phyloP scores from a whole-genome alignment of 2,797 vertebrate genomes.

The Poecilia picta region DNA sequence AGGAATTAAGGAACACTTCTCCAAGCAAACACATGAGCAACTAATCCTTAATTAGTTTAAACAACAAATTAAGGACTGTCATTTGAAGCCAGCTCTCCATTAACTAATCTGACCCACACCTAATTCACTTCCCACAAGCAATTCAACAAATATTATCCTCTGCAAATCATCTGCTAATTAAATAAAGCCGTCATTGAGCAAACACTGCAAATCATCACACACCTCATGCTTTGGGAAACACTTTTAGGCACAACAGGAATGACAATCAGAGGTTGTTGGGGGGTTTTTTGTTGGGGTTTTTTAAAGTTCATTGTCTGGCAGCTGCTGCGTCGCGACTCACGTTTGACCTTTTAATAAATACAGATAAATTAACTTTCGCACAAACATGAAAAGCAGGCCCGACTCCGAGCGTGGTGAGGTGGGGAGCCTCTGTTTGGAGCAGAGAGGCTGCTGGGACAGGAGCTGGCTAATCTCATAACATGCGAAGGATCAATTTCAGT shows the following conservation, averaged over 20 bases:
- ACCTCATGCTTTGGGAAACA: neutral
- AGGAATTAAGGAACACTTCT: constrained; percentile 31
- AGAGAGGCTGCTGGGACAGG: constrained; percentile 39
- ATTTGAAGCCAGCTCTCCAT: constrained; percentile 42
- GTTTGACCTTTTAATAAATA: constrained; percentile 9
- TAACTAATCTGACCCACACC: constrained; percentile 33
- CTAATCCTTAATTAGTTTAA: constrained; percentile 53
- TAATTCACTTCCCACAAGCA: constrained; percentile 29
- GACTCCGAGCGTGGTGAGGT: constrained; percentile 33
- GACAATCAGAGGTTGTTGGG: neutral
- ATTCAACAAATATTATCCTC: constrained; percentile 25
- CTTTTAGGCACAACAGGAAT: neutral
- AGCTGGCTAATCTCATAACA: constrained; percentile 38
- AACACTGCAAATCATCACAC: neutral
- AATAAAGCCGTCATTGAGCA: constrained; percentile 17
- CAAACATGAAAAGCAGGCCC: constrained; percentile 19
- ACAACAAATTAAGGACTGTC: constrained; percentile 46
- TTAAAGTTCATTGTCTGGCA: neutral
- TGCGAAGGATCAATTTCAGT: constrained; percentile 39
- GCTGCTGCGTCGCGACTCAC: neutral
- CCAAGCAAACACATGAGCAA: constrained; percentile 45
- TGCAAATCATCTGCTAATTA: constrained; percentile 20
- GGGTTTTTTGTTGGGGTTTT: neutral
- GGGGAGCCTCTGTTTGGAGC: constrained; percentile 35
- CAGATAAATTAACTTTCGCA: neutral